Conservation (phyloP, 2,113 vertebrate genomes). For the Sminthopsis crassicaudata region DNA sequence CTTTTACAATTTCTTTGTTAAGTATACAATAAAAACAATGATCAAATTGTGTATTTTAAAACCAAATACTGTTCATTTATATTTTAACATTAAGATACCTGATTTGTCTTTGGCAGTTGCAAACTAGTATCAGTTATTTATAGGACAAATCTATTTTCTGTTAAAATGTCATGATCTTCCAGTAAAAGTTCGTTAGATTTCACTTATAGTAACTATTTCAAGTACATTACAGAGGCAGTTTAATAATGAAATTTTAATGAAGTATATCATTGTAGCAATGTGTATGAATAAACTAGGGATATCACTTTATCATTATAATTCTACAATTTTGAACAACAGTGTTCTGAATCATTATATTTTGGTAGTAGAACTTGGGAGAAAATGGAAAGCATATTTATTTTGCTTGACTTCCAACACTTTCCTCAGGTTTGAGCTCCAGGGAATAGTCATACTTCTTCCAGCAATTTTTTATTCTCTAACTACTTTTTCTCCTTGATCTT, state of each 20-base stretch:
- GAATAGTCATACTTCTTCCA: constrained; percentile 35
- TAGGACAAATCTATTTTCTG: constrained; percentile 72
- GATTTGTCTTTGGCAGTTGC: constrained; percentile 78
- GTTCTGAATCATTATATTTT: constrained; percentile 68
- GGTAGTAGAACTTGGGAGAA: constrained; percentile 45
- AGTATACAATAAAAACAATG: constrained; percentile 77
- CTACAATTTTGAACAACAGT: constrained; percentile 76
- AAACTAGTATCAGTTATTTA: constrained; percentile 75
- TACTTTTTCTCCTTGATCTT: constrained; percentile 7
- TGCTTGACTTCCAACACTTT: constrained; percentile 56
- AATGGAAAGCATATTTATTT: background rate
- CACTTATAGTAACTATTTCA: constrained; percentile 77
- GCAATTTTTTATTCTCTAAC: background rate
- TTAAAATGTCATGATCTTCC: constrained; percentile 75
- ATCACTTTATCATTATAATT: constrained; percentile 81
- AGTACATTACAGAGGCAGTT: constrained; percentile 68
- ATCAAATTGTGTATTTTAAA: constrained; percentile 72
- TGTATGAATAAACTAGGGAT: constrained; percentile 71
- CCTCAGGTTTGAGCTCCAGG: constrained; percentile 5
- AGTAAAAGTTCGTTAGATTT: constrained; percentile 84
- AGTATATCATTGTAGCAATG: constrained; percentile 77
- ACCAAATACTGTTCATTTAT: constrained; percentile 69
- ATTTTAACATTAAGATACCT: constrained; percentile 67
- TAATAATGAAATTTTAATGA: constrained; percentile 82
- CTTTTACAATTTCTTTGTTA: constrained; percentile 79